These are phyloP conservation scores for Lepus timidus DNA, from an alignment of 2,113 vertebrate genomes.

Conservation along the genomic window DNA sequence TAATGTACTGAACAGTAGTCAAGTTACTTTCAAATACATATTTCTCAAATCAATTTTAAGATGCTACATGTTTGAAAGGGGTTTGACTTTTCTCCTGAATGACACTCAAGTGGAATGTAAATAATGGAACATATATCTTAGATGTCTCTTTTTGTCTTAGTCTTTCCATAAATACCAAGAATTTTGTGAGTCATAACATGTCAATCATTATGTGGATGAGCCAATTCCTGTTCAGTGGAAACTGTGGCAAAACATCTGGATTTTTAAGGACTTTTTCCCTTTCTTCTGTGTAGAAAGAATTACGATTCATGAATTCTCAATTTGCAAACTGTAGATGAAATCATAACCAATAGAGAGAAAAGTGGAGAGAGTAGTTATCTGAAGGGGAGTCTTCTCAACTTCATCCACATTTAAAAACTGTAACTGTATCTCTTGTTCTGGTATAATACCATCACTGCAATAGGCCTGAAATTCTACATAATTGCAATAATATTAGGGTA, in stretches of 20 bases:
- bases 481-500: not conserved
- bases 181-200: conserved; percentile 54
- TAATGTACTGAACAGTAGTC: conserved; percentile 76
- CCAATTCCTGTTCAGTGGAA: not conserved
- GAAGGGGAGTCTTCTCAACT: not conserved
- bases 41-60: conserved; percentile 74
- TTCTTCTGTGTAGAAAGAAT: not conserved
- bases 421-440: not conserved
- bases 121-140: conserved; percentile 2
- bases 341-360: conserved; percentile 42
- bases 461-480: not conserved
- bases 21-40: conserved; percentile 76
- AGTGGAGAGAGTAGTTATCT: not conserved
- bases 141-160: conserved; percentile 48
- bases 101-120: conserved; percentile 25
- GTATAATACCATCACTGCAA: not conserved
- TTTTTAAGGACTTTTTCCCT: not conserved
- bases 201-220: not conserved
- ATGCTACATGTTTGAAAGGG: not conserved
- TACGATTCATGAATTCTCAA: not conserved
- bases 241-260: not conserved
- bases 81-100: conserved; percentile 58
- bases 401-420: not conserved
- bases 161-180: conserved; percentile 26
- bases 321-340: not conserved